A percentile compares a stretch with the other conserved stretches of the same genome.
phyloP scores from a whole-genome alignment of 2,888 invertebrate genomes.

The Desoria tigrina region DNA sequence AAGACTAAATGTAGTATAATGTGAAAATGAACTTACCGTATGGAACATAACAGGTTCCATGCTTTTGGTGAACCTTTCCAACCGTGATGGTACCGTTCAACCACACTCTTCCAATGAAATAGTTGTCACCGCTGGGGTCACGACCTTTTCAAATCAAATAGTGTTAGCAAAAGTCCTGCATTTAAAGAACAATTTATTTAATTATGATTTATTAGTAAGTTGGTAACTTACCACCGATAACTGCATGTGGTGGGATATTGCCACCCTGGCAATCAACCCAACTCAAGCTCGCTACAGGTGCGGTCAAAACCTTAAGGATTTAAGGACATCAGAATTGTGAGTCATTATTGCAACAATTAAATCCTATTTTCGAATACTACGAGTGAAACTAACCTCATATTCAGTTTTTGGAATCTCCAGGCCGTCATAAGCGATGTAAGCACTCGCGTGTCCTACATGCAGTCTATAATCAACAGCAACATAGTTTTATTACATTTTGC shows the following conservation, averaged over 20 bases:
- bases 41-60: constrained; percentile 40
- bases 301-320: constrained; percentile 29
- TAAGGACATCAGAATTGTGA: neutral
- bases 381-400: constrained; percentile 21
- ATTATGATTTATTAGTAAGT: no score
- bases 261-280: constrained; percentile 35
- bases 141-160: constrained; percentile 11
- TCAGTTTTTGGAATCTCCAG: constrained; percentile 18
- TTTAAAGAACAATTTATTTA: no score
- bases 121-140: constrained; percentile 32
- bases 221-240: constrained; percentile 28
- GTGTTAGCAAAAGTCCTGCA: no score
- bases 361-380: constrained; percentile 3
- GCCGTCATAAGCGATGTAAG: constrained; percentile 33
- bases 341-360: neutral
- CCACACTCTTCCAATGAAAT: constrained; percentile 39
- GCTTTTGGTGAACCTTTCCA: constrained; percentile 37
- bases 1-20: no score
- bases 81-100: constrained; percentile 36
- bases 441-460: constrained; percentile 19
- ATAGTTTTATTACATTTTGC: no score
- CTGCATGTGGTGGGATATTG: constrained; percentile 30
- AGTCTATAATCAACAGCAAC: no score
- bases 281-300: constrained; percentile 38
- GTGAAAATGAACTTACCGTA: constrained; percentile 28